Evolutionary conservation across 2,888 invertebrate species (phyloP).

Genomic region (Subacronicta megacephala): DNA sequence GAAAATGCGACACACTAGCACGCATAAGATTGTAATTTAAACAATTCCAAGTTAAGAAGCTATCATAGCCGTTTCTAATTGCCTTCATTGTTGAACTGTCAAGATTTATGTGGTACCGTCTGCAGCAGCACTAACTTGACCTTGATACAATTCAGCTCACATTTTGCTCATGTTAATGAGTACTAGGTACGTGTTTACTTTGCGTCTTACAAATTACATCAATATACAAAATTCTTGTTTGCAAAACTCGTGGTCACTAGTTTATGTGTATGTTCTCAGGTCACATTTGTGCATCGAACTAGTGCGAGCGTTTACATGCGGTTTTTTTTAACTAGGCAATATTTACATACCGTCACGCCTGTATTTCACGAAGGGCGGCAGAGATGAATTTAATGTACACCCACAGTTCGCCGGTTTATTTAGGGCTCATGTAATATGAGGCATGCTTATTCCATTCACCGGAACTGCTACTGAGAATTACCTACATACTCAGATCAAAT

Average conservation of each 20-base stretch:
- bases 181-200: slow-evolving; percentile 20
- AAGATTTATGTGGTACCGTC: slow-evolving; percentile 19
- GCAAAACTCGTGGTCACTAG: slow-evolving; percentile 41
- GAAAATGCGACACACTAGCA: too few relatives aligned
- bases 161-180: slow-evolving; percentile 40
- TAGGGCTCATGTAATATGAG: too few relatives aligned
- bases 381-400: too few relatives aligned
- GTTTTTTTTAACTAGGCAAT: neutral
- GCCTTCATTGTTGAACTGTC: slow-evolving; percentile 8
- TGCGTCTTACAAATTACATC: slow-evolving; percentile 36
- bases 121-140: slow-evolving; percentile 27
- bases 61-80: slow-evolving; percentile 8
- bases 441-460: too few relatives aligned
- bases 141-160: slow-evolving; percentile 29
- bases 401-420: too few relatives aligned
- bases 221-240: slow-evolving; percentile 35
- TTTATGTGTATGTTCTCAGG: neutral
- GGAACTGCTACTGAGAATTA: too few relatives aligned
- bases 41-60: too few relatives aligned
- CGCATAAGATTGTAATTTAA: too few relatives aligned
- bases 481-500: too few relatives aligned
- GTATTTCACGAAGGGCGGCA: too few relatives aligned
- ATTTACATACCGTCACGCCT: too few relatives aligned
- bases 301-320: neutral
- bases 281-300: neutral